Evolutionary conservation across 2,797 vertebrate species (phyloP), one percentile per base, ranked within the genome.

Genomic region (Streptopelia turtur): DNA sequence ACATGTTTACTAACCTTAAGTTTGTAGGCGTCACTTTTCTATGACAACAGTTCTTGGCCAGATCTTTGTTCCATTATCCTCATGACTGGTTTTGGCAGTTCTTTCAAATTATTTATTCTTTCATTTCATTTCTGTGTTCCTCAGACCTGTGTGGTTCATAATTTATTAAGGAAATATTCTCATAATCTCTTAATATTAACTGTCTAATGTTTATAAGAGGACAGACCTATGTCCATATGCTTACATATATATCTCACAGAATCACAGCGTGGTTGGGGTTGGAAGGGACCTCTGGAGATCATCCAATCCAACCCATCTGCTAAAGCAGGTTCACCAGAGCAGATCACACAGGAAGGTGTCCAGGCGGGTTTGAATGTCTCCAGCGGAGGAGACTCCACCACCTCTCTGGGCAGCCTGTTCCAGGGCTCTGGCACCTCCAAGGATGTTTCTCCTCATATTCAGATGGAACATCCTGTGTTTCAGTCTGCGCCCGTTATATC

Each of bases 1-100:
- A 9, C 0, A 0, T 47, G 7, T 43, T 57, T 55, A 5, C 47
- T 76, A 20, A 43, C 18, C 24, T 72, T 17, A 20, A 16, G n/a
- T 88, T 81, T 75, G 27, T 43, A 24, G 53, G 28, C 20, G 71
- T 88, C 41, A 28, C 37, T 77, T 47, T 79, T 86, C 55, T 78
- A 7, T 71, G 75, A 28, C 33, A 75, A 11, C 27, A 50, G 21
- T 65, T 75, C 61, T 83, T 72, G 56, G 86, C 28, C 39, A 70
- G 35, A 33, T 27, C 27, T 76, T 89, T 11, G 6, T 76, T 75
- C 86, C 6, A 6, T 79, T 30, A 16, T 24, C 8, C 22, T 45
- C 17, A 71, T 49, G 60, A 56, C 16, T 37, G 5, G 50, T 82
- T 82, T 72, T 87, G 37, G n/a, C 39, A 41, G 30, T 77, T 59